A percentile compares a stretch with the other conserved stretches of the same genome.
These are phyloP conservation scores for Hyperoplus immaculatus DNA, from an alignment of 2,797 vertebrate species.

Conservation along the genomic window DNA sequence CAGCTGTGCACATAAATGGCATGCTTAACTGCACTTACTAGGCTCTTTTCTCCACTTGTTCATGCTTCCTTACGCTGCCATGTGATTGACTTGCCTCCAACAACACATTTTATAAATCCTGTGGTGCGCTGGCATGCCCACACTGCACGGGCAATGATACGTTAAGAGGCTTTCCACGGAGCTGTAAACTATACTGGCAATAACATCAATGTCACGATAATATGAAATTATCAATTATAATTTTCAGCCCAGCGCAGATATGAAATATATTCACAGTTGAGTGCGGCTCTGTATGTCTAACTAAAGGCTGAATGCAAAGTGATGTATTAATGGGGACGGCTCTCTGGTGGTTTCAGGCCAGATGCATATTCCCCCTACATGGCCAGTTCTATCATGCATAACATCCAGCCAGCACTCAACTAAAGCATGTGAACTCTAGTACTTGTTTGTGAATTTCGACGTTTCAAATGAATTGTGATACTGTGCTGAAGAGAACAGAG, in stretches of 20 bases:
- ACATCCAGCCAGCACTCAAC: conserved; percentile 1
- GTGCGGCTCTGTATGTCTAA: background rate
- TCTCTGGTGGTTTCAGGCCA: conserved; percentile 21
- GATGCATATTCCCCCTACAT: background rate
- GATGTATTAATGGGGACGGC: background rate
- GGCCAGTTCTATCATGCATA: background rate
- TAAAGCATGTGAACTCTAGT: background rate
- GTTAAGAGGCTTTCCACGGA: conserved; percentile 16
- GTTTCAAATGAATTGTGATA: conserved; percentile 4
- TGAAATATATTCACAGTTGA: background rate
- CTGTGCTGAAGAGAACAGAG: background rate
- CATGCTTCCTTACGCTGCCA: conserved; percentile 26
- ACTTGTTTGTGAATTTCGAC: background rate
- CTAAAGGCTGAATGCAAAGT: background rate
- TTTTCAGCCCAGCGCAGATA: background rate
- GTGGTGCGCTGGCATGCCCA: conserved; percentile 16
- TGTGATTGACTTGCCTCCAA: conserved; percentile 38
- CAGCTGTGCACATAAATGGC: conserved; percentile 57
- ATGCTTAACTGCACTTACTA: conserved; percentile 57
- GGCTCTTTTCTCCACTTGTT: conserved; percentile 43
- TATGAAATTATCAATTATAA: conserved; percentile 6
- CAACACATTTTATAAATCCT: conserved; percentile 32
- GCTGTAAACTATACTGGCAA: conserved; percentile 9
- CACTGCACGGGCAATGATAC: conserved; percentile 13
- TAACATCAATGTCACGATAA: conserved; percentile 15